phyloP scores from a whole-genome alignment of 2,888 invertebrate species.

The Nebria salina region DNA sequence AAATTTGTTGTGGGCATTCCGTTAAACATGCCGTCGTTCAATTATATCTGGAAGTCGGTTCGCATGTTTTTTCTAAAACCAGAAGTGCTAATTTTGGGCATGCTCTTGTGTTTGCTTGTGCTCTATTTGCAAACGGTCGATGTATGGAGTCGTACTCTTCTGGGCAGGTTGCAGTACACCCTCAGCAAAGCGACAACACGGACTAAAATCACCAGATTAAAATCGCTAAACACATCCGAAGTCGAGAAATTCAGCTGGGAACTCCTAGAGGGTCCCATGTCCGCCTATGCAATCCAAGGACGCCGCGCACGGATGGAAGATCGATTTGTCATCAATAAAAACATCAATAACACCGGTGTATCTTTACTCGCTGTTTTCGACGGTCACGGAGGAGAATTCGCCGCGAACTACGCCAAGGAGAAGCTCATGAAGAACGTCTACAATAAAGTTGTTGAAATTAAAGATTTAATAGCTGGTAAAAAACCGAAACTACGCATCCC shows the following conservation, averaged over 20 bases:
- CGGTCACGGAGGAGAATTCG: slow-evolving; percentile 95
- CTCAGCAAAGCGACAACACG: slow-evolving; percentile 68
- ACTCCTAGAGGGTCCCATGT: slow-evolving; percentile 76
- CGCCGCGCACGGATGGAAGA: slow-evolving; percentile 94
- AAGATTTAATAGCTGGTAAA: slow-evolving; percentile 73
- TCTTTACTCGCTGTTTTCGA: slow-evolving; percentile 93
- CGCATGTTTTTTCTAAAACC: slow-evolving; percentile 82
- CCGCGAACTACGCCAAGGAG: slow-evolving; percentile 91
- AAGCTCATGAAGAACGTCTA: slow-evolving; percentile 83
- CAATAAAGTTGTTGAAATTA: slow-evolving; percentile 79
- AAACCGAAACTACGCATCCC: slow-evolving; percentile 51
- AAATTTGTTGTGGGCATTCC: slow-evolving; percentile 82
- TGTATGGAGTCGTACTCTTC: slow-evolving; percentile 80
- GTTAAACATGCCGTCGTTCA: slow-evolving; percentile 69
- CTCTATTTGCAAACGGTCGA: slow-evolving; percentile 86
- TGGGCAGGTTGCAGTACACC: slow-evolving; percentile 76
- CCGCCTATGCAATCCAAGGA: slow-evolving; percentile 91
- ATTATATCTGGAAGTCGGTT: slow-evolving; percentile 82
- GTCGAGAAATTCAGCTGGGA: slow-evolving; percentile 78
- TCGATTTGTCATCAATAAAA: slow-evolving; percentile 87
- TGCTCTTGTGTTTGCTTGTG: slow-evolving; percentile 75
- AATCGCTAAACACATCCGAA: slow-evolving; percentile 67
- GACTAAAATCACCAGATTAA: slow-evolving; percentile 68
- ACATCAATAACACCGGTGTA: slow-evolving; percentile 83
- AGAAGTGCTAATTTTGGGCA: slow-evolving; percentile 79